Conservation (phyloP, 2,113 vertebrate genomes). For the Ornithorhynchus anatinus region DNA sequence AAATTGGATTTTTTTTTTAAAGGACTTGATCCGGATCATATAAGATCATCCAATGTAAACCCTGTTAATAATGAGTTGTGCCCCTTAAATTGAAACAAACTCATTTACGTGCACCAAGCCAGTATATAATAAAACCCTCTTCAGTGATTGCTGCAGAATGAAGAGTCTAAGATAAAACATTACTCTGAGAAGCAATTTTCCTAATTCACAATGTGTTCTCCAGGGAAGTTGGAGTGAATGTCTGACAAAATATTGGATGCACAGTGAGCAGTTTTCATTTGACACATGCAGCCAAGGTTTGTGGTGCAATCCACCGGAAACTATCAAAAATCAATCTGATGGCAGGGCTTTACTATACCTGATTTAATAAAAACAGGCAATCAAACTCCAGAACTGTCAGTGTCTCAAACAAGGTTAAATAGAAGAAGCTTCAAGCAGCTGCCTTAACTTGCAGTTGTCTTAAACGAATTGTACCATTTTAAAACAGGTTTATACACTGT, state of each 20-base stretch:
- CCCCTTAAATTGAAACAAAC: no score
- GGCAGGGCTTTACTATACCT: neutral
- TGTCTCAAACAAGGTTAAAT: neutral
- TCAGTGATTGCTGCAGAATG: neutral
- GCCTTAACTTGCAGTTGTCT: neutral
- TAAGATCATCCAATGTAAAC: no score
- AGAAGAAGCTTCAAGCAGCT: neutral
- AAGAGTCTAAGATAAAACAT: neutral
- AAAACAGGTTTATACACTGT: no score
- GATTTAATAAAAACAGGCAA: neutral
- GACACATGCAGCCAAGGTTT: neutral
- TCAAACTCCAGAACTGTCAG: neutral
- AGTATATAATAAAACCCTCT: no score
- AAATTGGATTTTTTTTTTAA: no score
- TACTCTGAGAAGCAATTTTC: neutral
- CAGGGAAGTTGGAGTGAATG: neutral
- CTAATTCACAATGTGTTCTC: neutral
- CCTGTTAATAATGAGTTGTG: no score
- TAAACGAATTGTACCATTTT: accelerated
- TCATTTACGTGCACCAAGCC: no score
- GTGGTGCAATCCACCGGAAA: neutral
- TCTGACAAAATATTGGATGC: neutral
- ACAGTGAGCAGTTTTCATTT: neutral
- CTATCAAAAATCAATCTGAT: neutral
- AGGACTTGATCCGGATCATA: no score